These are phyloP conservation scores for Mesocentrotus franciscanus DNA, from an alignment of 53 echinoderm and acorn worm genomes.

Conservation along the genomic window DNA sequence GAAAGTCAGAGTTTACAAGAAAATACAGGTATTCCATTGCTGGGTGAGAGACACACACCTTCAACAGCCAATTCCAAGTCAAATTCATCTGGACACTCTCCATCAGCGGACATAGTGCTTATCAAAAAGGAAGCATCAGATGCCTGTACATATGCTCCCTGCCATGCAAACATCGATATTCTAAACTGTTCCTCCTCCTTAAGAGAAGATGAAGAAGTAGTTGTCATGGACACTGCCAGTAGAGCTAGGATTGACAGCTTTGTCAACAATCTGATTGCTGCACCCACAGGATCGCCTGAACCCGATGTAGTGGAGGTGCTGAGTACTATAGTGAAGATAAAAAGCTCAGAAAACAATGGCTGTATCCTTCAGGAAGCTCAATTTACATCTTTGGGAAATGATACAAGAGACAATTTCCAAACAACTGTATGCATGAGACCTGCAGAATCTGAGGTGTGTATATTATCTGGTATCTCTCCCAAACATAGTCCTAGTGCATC, in stretches of 20 bases:
- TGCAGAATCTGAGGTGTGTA: background rate
- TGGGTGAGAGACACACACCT: no score
- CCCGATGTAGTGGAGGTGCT: constrained; percentile 19
- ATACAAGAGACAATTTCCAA: background rate
- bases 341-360: background rate
- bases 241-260: background rate
- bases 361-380: background rate
- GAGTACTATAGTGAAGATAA: background rate
- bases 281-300: background rate
- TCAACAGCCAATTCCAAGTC: background rate
- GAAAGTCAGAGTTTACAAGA: background rate
- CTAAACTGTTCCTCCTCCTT: background rate
- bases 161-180: background rate
- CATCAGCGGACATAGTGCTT: background rate
- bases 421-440: background rate
- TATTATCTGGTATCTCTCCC: background rate
- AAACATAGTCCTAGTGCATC: background rate
- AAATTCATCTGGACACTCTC: background rate
- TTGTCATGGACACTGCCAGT: constrained; percentile 2
- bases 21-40: background rate
- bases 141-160: background rate
- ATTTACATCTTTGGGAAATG: background rate
- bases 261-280: background rate
- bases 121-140: constrained; percentile 2
- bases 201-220: background rate